Evolutionary conservation across 2,888 invertebrate species (phyloP), one percentile per base, ranked within the genome.

Genomic region (Diarsia dahlii): DNA sequence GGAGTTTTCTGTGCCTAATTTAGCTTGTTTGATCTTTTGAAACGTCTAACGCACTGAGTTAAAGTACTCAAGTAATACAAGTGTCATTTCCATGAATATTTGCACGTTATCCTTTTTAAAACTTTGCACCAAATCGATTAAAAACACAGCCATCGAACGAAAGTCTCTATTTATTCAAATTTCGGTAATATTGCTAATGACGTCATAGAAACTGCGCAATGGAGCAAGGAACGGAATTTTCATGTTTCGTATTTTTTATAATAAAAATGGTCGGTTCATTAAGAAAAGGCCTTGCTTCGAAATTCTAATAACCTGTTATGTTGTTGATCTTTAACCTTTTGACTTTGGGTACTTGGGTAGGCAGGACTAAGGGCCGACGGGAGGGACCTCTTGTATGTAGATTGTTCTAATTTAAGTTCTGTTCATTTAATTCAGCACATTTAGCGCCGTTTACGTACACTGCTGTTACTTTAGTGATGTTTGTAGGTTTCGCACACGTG

Each of bases 161-260:
- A 56, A 46, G 13, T 34, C 58, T 63, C 63, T 80, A 79, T 77
- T 80, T 75, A 85, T 72, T 39, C 60, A 39, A 74, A 80, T 78
- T 86, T 84, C 62, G 34, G 52, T 74, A 75, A 71, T 69, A 73
- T 77, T 68, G 54, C 78, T 80, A 79, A 78, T 78, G 80, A 88
- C 72, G 74, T 86, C 84, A 76, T 63, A 74, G 73, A 69, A 74
- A 74, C 65, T 74, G 76, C 77, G 82, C 79, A 71, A 54, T 58
- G 63, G 68, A 58, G 46, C 69, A 63, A 48, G 46, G 56, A 80
- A 72, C 62, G 65, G 18, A 71, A 73, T 63, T 68, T 58, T 69
- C 58, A 69, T 72, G 72, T 79, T 81, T 66, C 63, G 67, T 67
- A 39, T 76, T 82, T 81, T 84, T 85, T 81, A 69, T 76, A 72